Percentiles rank a stretch among this genome's conserved stretches.
phyloP scores from a whole-genome alignment of 2,113 vertebrate genomes.

The Numenius arquata region DNA sequence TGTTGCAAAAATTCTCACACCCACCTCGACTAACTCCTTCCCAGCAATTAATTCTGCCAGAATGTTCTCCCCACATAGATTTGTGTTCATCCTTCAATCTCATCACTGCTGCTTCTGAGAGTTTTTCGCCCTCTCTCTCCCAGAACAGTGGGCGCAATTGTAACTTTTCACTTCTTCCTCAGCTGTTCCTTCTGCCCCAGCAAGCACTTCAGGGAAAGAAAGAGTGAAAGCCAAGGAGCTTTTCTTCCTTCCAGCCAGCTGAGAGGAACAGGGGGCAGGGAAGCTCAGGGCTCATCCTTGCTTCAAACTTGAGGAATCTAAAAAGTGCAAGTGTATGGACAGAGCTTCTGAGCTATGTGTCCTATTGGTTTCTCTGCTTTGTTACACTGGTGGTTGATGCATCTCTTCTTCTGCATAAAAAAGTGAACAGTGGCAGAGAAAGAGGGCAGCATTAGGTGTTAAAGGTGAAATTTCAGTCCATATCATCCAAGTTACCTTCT shows the following conservation, averaged over 20 bases:
- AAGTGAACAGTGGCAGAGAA: neutral
- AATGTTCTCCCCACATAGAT: conserved; percentile 55
- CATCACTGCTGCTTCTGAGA: neutral
- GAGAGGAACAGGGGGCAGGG: neutral
- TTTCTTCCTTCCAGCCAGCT: neutral
- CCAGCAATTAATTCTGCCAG: conserved; percentile 64
- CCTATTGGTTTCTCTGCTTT: neutral
- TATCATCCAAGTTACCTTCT: neutral
- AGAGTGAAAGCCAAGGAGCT: neutral
- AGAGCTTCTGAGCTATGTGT: neutral
- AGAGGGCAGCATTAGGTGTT: neutral
- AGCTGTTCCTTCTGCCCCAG: neutral
- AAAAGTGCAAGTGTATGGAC: neutral
- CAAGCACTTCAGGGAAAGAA: neutral
- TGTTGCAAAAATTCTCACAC: conserved; percentile 63
- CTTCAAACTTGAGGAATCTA: neutral
- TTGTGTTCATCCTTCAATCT: conserved; percentile 56
- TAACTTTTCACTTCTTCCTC: conserved; percentile 36
- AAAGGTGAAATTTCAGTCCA: neutral
- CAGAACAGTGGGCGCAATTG: neutral
- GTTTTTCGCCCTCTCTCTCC: conserved; percentile 1
- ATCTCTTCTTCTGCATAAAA: neutral
- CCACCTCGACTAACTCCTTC: conserved; percentile 60
- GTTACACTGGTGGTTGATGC: rapidly evolving
- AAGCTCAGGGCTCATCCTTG: neutral